phyloP scores from a whole-genome alignment of 2,797 vertebrate genomes.

The Acomys russatus region DNA sequence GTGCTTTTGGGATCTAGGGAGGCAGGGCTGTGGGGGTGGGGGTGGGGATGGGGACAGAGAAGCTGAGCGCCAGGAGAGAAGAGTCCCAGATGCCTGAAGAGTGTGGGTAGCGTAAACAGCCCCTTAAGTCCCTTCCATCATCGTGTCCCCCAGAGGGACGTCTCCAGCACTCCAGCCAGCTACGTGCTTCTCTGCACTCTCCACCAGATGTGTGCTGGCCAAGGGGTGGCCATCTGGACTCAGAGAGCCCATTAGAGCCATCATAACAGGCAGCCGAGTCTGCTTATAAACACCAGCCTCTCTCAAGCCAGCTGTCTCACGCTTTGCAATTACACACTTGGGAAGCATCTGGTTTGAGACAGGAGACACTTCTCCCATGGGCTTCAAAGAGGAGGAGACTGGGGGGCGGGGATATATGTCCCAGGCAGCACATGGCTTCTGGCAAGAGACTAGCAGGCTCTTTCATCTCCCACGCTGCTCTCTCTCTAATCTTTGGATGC shows the following conservation, averaged over 20 bases:
- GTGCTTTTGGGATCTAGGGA: background rate
- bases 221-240: constrained; percentile 73
- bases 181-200: constrained; percentile 67
- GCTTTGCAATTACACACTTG: constrained; percentile 58
- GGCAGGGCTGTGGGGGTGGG: too few relatives aligned
- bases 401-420: background rate
- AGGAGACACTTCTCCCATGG: background rate
- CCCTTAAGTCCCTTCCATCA: background rate
- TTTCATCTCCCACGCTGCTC: background rate
- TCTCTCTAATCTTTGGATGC: background rate
- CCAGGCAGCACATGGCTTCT: background rate
- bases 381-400: background rate
- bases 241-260: constrained; percentile 7
- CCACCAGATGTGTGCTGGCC: constrained; percentile 45
- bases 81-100: background rate
- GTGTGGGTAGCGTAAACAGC: background rate
- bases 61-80: background rate
- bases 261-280: background rate
- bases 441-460: background rate
- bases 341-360: constrained; percentile 53
- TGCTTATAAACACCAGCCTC: constrained; percentile 56
- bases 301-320: background rate
- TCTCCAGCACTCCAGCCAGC: background rate
- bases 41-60: background rate
- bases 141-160: background rate